Percentiles rank a stretch among this genome's conserved stretches.
Evolutionary conservation across 2,113 vertebrate species (phyloP).

Genomic region (Amblyornis subalaris): DNA sequence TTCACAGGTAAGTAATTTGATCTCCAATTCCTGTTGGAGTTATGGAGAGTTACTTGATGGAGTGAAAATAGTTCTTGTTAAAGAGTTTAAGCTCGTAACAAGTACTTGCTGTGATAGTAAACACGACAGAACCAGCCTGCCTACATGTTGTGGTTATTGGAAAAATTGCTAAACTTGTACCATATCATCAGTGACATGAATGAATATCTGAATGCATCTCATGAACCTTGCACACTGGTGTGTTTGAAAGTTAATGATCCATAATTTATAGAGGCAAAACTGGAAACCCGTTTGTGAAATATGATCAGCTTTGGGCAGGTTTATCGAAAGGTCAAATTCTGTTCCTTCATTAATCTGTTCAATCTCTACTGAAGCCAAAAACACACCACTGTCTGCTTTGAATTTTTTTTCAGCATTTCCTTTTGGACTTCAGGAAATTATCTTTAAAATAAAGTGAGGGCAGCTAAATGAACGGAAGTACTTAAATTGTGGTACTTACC

Average conservation of each 20-base stretch:
- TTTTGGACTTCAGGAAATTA: not conserved
- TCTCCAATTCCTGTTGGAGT: not conserved
- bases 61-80: not conserved
- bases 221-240: not conserved
- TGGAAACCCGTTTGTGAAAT: not conserved
- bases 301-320: not conserved
- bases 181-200: not conserved
- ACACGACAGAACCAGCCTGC: accelerated
- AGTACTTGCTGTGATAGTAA: not conserved
- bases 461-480: not conserved
- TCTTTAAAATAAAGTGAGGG: not conserved
- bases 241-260: not conserved
- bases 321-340: not conserved
- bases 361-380: not conserved
- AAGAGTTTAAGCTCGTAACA: not conserved
- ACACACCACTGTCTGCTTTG: not conserved
- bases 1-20: slow-evolving; percentile 84
- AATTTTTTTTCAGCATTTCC: not conserved
- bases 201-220: not conserved
- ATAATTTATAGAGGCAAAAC: not conserved
- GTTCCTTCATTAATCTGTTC: not conserved
- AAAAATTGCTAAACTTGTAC: not conserved
- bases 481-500: not conserved
- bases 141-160: not conserved
- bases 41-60: not conserved